Evolutionary conservation across 30 jellyfish, hydroid and myxozoan species (phyloP), one percentile per base, ranked within the genome.

Genomic region (Aurelia sp.): DNA sequence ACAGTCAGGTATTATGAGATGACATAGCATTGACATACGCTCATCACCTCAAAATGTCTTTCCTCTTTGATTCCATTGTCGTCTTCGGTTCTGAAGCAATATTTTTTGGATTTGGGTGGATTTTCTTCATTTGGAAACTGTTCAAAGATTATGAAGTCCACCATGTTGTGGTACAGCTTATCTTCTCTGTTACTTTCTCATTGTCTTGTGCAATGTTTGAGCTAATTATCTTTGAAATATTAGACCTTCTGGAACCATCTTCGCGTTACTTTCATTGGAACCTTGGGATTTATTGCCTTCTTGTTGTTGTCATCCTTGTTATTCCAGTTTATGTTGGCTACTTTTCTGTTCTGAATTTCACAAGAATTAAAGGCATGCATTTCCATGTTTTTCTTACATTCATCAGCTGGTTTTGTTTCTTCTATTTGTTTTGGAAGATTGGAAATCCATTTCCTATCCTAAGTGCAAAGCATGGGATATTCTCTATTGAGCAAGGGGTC

Each of bases 401-500:
- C 24, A 66, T 80, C 38, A 63, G 80, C 63, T 95, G 97, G 97
- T 81, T 90, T 74, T 93, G 92, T 18, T 90, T 90, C 74, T 95
- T 95, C 68, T 95, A 95, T 68, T 77, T 78, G 68, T 95, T 95
- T 73, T 95, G 99, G 99, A 95, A 95, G 62, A 51, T 90, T 22
- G 97, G 99, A 27, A 89, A 95, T 68, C 99, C 99, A 57, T 95
- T 89, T 74, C 97, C 97, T 11, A 95, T 95, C 55, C 91, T 95
- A 41, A 90, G 96, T 72, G 96, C 97, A 9, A 86, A 89, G 63
- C 97, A 89, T 67, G 97, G 99, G 27, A 90, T 95, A 6, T 95
- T 95, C 31, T 95, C 99, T 15, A 95, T 95, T 81, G 99, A 95
- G 85, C 99, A 95, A 91, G 99, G 99, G 4, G 92, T 95, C 11